Conservation (phyloP, 2,797 vertebrate genomes). For the Leptatherina wallacei region DNA sequence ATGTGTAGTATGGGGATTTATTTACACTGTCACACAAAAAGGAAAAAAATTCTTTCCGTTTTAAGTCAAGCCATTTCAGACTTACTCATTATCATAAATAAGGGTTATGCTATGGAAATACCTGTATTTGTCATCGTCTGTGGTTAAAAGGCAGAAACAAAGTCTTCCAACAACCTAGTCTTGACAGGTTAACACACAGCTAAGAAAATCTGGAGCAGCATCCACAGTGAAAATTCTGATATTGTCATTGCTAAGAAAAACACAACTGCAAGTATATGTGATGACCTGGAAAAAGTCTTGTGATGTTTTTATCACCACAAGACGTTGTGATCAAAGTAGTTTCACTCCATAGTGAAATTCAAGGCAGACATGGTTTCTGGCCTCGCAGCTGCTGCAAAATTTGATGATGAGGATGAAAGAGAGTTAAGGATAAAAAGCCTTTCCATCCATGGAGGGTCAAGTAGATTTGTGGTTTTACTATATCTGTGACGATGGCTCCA, state of each 20-base stretch:
- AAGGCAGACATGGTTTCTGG: constrained; percentile 41
- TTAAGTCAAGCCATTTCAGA: not conserved
- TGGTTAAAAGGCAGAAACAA: constrained; percentile 5
- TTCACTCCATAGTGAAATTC: constrained; percentile 44
- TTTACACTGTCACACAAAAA: not conserved
- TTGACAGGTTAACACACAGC: constrained; percentile 9
- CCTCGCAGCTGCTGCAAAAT: constrained; percentile 58
- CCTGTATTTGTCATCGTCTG: not conserved
- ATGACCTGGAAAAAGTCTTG: constrained; percentile 10
- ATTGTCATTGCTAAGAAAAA: constrained; percentile 9
- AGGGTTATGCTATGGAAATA: constrained; percentile 4
- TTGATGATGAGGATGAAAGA: constrained; percentile 44
- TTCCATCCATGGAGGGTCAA: constrained; percentile 72
- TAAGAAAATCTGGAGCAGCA: constrained; percentile 16
- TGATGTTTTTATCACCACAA: constrained; percentile 3
- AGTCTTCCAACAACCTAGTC: constrained; percentile 2
- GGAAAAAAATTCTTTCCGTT: not conserved
- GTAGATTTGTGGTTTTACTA: constrained; percentile 60
- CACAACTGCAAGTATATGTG: constrained; percentile 22
- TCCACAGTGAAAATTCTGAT: constrained; percentile 5
- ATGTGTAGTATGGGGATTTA: not conserved
- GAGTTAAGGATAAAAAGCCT: constrained; percentile 60
- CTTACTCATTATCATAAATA: not conserved
- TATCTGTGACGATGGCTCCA: constrained; percentile 57
- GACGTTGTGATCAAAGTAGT: constrained; percentile 45